A percentile compares a stretch with the other conserved stretches of the same genome.
phyloP scores from a whole-genome alignment of 1,140 invertebrate species.

The Apocrypta bakeri region DNA sequence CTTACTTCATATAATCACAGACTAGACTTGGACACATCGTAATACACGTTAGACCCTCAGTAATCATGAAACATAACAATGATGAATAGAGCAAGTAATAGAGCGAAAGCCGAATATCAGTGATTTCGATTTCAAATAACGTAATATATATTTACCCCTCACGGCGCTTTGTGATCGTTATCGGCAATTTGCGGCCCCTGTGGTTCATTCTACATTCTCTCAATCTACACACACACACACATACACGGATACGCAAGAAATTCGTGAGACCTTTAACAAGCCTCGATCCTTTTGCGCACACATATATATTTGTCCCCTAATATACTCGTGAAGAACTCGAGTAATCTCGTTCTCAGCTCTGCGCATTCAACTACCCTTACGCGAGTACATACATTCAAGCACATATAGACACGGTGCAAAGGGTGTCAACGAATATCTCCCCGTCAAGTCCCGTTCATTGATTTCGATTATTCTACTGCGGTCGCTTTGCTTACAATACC shows the following conservation, averaged over 20 bases:
- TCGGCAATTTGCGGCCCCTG: conserved; percentile 55
- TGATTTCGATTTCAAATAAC: neutral
- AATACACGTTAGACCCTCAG: too few relatives aligned
- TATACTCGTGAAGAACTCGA: conserved; percentile 28
- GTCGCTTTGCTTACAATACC: neutral
- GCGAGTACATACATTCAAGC: neutral
- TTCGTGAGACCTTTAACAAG: conserved; percentile 33
- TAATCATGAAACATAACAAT: neutral
- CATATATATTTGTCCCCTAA: conserved; percentile 11
- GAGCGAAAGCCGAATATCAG: neutral
- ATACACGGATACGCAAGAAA: neutral
- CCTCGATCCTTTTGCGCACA: conserved; percentile 20
- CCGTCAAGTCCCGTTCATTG: conserved; percentile 33
- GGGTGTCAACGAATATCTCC: conserved; percentile 39
- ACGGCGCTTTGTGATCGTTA: conserved; percentile 55
- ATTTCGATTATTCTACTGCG: conserved; percentile 29
- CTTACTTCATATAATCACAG: too few relatives aligned
- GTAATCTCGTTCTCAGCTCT: conserved; percentile 33
- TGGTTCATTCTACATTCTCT: neutral
- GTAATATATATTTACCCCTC: conserved; percentile 41
- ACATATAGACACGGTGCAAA: conserved; percentile 1
- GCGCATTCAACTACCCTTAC: neutral
- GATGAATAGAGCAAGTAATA: neutral
- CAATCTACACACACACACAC: neutral
- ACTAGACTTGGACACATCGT: too few relatives aligned